Evolutionary conservation across 2,797 vertebrate species (phyloP).

Genomic region (Pseudocheirus occidentalis): DNA sequence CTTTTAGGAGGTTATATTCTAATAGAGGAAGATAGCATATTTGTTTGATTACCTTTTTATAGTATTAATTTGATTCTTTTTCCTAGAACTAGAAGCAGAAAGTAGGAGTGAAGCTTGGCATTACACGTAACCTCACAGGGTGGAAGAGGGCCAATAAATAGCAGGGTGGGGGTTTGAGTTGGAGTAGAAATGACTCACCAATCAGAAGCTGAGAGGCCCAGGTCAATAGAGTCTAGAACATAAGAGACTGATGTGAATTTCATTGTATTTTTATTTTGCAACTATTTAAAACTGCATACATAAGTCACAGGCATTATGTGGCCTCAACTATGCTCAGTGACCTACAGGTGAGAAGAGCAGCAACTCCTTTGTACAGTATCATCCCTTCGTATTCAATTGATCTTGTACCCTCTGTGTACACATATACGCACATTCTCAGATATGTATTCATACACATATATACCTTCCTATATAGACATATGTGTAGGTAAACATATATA

Average conservation of each 20-base stretch:
- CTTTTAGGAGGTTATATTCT: not conserved
- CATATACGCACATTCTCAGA: too few species aligned
- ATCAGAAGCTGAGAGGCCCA: not conserved
- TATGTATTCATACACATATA: too few species aligned
- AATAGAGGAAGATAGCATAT: not conserved
- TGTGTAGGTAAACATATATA: too few species aligned
- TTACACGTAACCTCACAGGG: not conserved
- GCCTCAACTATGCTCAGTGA: not conserved
- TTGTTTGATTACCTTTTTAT: not conserved
- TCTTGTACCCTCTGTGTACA: too few species aligned
- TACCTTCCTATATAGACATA: too few species aligned
- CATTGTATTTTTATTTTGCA: not conserved
- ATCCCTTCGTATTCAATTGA: too few species aligned
- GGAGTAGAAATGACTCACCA: not conserved
- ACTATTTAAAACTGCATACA: not conserved
- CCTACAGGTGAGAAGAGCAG: not conserved
- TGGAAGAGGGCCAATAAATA: not conserved
- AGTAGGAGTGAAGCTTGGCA: not conserved
- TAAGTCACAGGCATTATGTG: not conserved
- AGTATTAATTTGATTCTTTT: not conserved
- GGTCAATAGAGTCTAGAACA: not conserved
- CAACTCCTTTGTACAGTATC: not conserved
- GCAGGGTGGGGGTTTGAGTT: not conserved
- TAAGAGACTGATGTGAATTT: not conserved
- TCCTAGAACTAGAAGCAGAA: not conserved